phyloP scores from a whole-genome alignment of 2,797 vertebrate genomes.

The Cynopterus sphinx region DNA sequence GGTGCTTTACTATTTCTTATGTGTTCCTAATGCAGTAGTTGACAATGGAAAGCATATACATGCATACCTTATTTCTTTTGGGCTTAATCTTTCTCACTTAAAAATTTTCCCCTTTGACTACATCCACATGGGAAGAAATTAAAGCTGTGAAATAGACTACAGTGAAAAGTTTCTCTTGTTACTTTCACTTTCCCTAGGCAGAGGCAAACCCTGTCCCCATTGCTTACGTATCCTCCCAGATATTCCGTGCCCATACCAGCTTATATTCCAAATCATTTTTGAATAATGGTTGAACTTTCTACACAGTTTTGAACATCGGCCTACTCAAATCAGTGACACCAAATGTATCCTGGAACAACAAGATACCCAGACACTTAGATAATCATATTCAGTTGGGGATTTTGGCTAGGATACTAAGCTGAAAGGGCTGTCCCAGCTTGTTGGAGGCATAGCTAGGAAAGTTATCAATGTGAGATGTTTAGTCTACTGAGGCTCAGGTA shows the following conservation, averaged over 20 bases:
- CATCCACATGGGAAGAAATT: background rate
- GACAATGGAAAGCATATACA: background rate
- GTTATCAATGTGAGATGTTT: conserved; percentile 68
- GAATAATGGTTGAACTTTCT: conserved; percentile 5
- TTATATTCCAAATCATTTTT: conserved; percentile 22
- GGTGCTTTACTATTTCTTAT: background rate
- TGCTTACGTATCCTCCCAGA: background rate
- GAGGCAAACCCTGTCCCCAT: background rate
- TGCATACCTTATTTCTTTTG: background rate
- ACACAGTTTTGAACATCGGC: background rate
- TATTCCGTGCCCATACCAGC: background rate
- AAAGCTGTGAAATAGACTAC: background rate
- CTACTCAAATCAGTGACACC: conserved; percentile 34
- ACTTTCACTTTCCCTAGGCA: background rate
- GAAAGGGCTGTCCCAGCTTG: background rate
- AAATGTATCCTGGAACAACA: conserved; percentile 26
- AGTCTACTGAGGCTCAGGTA: conserved; percentile 46
- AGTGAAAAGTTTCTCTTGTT: background rate
- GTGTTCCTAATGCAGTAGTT: background rate
- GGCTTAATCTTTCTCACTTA: background rate
- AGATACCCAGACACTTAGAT: background rate
- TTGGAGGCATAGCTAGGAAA: conserved; percentile 40
- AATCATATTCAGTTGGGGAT: conserved; percentile 52
- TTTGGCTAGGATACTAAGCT: background rate
- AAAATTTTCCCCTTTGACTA: background rate